Evolutionary conservation across 1,140 invertebrate species (phyloP).

Genomic region (Trichoplusia ni): DNA sequence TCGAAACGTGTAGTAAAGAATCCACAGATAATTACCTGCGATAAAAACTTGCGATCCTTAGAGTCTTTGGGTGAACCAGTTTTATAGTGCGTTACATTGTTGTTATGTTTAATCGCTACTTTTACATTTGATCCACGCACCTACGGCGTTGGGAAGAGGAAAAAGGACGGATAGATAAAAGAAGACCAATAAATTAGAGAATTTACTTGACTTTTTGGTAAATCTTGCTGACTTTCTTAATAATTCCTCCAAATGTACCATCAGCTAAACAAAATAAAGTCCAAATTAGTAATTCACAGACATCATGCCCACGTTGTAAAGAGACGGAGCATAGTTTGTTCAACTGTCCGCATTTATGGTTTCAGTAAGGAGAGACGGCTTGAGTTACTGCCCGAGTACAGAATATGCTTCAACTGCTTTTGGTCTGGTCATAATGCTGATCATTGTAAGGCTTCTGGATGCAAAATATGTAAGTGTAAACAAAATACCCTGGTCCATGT

Average conservation of each 20-base stretch:
- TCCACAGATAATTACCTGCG: background rate
- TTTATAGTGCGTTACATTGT: background rate
- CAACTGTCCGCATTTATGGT: slow-evolving; percentile 38
- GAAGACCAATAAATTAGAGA: background rate
- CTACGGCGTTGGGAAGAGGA: slow-evolving; percentile 16
- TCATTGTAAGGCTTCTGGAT: slow-evolving; percentile 40
- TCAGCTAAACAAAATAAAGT: background rate
- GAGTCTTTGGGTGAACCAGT: slow-evolving; percentile 1
- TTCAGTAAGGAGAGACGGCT: slow-evolving; percentile 37
- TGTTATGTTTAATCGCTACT: slow-evolving; percentile 13
- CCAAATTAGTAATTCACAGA: no score
- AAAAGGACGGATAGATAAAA: slow-evolving; percentile 3
- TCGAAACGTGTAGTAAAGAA: slow-evolving; percentile 1
- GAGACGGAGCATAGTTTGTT: slow-evolving; percentile 35
- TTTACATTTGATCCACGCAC: slow-evolving; percentile 1
- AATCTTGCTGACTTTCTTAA: slow-evolving; percentile 10
- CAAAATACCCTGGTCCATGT: slow-evolving; percentile 19
- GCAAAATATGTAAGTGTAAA: slow-evolving; percentile 30
- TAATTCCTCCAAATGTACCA: background rate
- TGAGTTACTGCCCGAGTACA: slow-evolving; percentile 36
- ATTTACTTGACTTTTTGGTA: background rate
- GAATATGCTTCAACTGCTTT: slow-evolving; percentile 47
- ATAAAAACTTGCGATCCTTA: slow-evolving; percentile 17
- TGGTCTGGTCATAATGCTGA: slow-evolving; percentile 42
- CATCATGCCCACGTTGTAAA: slow-evolving; percentile 36